A percentile compares a stretch with the other conserved stretches of the same genome.
phyloP scores from a whole-genome alignment of 2,797 vertebrate species.

The Cirrhinus mrigala region DNA sequence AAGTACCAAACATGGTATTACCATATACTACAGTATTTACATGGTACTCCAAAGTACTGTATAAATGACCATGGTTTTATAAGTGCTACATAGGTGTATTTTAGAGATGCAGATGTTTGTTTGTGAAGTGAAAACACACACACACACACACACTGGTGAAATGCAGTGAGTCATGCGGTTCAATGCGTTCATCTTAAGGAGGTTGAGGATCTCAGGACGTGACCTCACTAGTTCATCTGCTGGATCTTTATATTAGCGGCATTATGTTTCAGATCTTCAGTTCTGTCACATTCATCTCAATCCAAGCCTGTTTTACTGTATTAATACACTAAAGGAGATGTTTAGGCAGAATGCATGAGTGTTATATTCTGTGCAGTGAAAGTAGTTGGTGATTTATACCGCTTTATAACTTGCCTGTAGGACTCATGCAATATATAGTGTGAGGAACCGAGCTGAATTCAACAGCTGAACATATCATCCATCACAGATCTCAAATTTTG shows the following conservation, averaged over 20 bases:
- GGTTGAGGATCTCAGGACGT: background rate
- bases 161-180: constrained; percentile 16
- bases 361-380: background rate
- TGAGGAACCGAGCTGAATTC: no score
- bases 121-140: background rate
- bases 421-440: background rate
- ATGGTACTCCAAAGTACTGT: background rate
- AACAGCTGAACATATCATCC: no score
- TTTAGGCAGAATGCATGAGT: background rate
- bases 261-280: background rate
- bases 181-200: background rate
- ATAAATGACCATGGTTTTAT: background rate
- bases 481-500: background rate
- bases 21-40: background rate
- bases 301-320: background rate
- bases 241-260: background rate
- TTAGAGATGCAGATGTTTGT: constrained; percentile 5
- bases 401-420: background rate
- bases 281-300: background rate
- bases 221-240: background rate
- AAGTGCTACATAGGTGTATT: background rate
- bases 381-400: background rate
- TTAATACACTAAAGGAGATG: background rate
- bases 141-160: constrained; percentile 3
- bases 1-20: background rate